phyloP scores from a whole-genome alignment of 1,140 invertebrate species.

The Polyergus mexicanus region DNA sequence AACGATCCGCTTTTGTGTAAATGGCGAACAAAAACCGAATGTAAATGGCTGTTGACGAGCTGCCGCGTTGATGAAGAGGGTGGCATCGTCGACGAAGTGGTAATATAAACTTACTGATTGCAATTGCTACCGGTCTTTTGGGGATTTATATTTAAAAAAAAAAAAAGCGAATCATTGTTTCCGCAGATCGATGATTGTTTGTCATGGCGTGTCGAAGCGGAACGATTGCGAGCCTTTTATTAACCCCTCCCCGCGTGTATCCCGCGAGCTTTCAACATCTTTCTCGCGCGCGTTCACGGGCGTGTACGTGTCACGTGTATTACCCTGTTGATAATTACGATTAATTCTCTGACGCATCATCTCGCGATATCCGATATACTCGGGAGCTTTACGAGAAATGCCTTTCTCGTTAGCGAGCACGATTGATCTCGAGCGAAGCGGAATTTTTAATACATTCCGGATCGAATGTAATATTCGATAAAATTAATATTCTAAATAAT shows the following conservation, averaged over 20 bases:
- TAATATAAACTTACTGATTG: conserved; percentile 77
- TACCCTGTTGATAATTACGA: conserved; percentile 69
- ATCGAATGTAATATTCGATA: not conserved
- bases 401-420: not conserved
- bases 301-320: conserved; percentile 29
- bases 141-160: conserved; percentile 47
- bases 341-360: conserved; percentile 62
- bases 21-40: conserved; percentile 60
- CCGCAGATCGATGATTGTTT: conserved; percentile 79
- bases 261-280: conserved; percentile 57
- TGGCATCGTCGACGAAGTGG: conserved; percentile 74
- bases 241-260: conserved; percentile 48
- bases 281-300: not conserved
- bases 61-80: conserved; percentile 58
- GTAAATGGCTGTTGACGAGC: conserved; percentile 72
- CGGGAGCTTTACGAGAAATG: not conserved
- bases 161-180: conserved; percentile 68
- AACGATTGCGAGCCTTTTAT: conserved; percentile 78
- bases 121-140: conserved; percentile 67
- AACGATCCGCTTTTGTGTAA: conserved; percentile 63
- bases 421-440: not conserved
- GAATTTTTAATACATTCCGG: not conserved
- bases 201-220: conserved; percentile 78
- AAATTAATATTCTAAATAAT: conserved; percentile 11
- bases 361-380: conserved; percentile 28